Evolutionary conservation across 2,113 vertebrate genomes (phyloP).

Genomic region (Dendropsophus ebraccatus): DNA sequence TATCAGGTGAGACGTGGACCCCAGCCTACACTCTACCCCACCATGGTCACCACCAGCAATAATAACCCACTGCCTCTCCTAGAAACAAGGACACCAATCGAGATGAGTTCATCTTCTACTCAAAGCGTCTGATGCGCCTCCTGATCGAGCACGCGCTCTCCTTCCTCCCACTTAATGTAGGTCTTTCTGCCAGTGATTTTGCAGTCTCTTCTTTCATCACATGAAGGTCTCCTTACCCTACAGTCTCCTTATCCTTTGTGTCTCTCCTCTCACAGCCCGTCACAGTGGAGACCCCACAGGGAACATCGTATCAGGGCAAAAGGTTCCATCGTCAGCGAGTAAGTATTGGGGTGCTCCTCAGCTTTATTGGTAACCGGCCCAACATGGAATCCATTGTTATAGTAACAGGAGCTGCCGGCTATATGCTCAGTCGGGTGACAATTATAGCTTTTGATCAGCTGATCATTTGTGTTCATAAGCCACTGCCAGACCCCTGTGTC

Average conservation of each 20-base stretch:
- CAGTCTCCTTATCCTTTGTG: neutral
- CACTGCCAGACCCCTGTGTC: too few relatives aligned
- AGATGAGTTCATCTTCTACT: slow-evolving; percentile 93
- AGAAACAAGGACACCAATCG: slow-evolving; percentile 91
- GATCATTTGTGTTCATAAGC: too few relatives aligned
- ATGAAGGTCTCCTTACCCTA: neutral
- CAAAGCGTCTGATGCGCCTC: slow-evolving; percentile 90
- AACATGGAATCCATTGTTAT: too few relatives aligned
- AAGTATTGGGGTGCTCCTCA: slow-evolving; percentile 60
- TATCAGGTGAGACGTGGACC: slow-evolving; percentile 77
- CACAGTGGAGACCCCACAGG: slow-evolving; percentile 88
- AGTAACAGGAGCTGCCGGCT: too few relatives aligned
- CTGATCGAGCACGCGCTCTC: slow-evolving; percentile 89
- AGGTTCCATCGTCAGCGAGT: slow-evolving; percentile 84
- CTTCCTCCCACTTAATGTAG: slow-evolving; percentile 86
- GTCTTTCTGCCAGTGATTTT: neutral
- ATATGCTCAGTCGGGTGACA: too few relatives aligned
- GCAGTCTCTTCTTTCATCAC: neutral
- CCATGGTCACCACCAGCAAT: neutral
- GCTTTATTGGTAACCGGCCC: too few relatives aligned
- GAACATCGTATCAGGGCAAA: slow-evolving; percentile 81
- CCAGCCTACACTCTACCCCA: too few relatives aligned
- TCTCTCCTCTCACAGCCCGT: slow-evolving; percentile 71
- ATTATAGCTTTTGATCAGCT: too few relatives aligned
- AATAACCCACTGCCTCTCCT: slow-evolving; percentile 1